Evolutionary conservation across 2,797 vertebrate species (phyloP), one percentile per base, ranked within the genome.

Genomic region (Liparis tanakae): DNA sequence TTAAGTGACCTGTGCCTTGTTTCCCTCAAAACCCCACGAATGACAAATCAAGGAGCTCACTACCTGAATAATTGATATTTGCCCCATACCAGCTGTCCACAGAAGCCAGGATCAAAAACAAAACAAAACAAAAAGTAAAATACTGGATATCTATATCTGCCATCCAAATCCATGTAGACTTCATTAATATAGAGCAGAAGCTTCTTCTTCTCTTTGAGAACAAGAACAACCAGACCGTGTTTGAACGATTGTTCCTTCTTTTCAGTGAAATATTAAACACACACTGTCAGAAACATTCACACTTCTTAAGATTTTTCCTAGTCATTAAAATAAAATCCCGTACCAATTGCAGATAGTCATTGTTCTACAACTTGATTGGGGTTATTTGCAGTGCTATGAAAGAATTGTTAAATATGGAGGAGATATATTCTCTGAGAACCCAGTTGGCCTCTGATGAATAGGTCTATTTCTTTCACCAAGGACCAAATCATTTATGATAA

Each of bases 41-140:
- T 81, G 60, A 80, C 80, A 89, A 85, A 81, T 90, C 81, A 86
- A 83, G 64, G 41, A 57, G 54, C 60, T 81, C 57, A 74, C 72
- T 66, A 67, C 41, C 77, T 94, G 79, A 92, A 93, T 92, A 90
- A 93, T 90, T 88, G 73, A 93, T 92, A 75, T 41, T 20, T 61
- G 33, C 46, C 55, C 66, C 43, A 15, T 48, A 72, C 65, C 79
- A 85, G 67, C 59, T 25, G 73, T 78, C 85, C 88, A 81, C 77
- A 71, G 76, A 84, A 60, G 67, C 77, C 55, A 56, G 67, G 80
- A 93, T 90, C 84, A 91, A 80, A 89, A 85, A 43, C 51, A 66
- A 83, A 85, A 43, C 51, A 66, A 83, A 80, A 78, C 59, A 72
- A 80, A 72, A 87, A 85, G 72, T 70, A 71, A 85, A 75, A 83